phyloP scores from a whole-genome alignment of 2,888 invertebrate species.

The Pseudanteris insignis region DNA sequence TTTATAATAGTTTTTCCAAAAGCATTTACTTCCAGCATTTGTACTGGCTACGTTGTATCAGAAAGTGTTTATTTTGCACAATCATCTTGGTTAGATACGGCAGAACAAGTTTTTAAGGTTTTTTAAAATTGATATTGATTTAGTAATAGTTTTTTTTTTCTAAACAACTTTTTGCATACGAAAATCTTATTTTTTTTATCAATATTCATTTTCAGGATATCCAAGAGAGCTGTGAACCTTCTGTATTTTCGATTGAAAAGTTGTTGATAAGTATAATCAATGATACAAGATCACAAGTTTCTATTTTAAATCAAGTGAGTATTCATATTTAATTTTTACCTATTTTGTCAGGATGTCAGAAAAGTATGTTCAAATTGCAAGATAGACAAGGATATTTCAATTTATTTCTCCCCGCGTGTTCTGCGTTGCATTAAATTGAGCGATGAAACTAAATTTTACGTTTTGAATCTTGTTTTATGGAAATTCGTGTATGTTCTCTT shows the following conservation, averaged over 20 bases:
- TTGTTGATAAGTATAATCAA: conserved; percentile 79
- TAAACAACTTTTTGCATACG: too few relatives aligned
- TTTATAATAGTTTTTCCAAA: conserved; percentile 90
- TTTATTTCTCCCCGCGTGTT: too few relatives aligned
- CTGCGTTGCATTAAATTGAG: too few relatives aligned
- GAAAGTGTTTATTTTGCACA: conserved; percentile 94
- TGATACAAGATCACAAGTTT: conserved; percentile 73
- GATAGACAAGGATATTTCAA: too few relatives aligned
- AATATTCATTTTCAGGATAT: conserved; percentile 74
- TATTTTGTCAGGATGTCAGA: too few relatives aligned
- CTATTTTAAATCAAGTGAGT: conserved; percentile 72
- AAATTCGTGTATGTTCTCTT: too few relatives aligned
- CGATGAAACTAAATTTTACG: too few relatives aligned
- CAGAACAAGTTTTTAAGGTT: conserved; percentile 79
- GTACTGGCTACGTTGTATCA: conserved; percentile 87
- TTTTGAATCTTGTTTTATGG: too few relatives aligned
- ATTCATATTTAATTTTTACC: background rate
- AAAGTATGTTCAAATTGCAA: too few relatives aligned
- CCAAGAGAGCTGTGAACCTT: conserved; percentile 85
- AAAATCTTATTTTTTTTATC: too few relatives aligned
- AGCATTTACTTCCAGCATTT: conserved; percentile 87
- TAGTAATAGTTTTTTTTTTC: too few relatives aligned
- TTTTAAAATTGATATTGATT: too few relatives aligned
- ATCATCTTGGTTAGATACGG: conserved; percentile 78
- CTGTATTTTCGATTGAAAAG: conserved; percentile 88